Evolutionary conservation across 2,797 vertebrate species (phyloP).

Genomic region (Anguilla marmorata): DNA sequence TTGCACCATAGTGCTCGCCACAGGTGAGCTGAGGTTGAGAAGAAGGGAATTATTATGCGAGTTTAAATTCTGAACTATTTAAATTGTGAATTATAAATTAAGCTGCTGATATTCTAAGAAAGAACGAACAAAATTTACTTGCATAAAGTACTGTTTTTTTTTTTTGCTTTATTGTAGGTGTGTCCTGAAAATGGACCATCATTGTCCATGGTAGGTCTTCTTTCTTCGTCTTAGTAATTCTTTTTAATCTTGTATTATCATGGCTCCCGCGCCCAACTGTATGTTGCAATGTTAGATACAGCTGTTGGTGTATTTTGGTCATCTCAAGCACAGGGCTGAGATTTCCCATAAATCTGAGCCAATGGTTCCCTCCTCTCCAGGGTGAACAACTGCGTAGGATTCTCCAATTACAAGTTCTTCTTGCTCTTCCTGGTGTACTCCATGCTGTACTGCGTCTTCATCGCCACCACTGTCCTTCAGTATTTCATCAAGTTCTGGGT

Average conservation of each 20-base stretch:
- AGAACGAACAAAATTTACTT: background rate
- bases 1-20: background rate
- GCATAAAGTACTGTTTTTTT: background rate
- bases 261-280: background rate
- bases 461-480: slow-evolving; percentile 89
- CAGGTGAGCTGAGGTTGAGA: background rate
- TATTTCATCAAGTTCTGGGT: slow-evolving; percentile 97
- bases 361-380: slow-evolving; percentile 58
- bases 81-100: no score
- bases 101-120: background rate
- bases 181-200: slow-evolving; percentile 99
- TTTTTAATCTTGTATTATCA: background rate
- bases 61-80: background rate
- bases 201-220: slow-evolving; percentile 90
- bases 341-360: background rate
- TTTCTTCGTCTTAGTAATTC: background rate
- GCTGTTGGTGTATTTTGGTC: background rate
- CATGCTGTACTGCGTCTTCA: slow-evolving; percentile 90
- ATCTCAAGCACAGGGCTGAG: background rate
- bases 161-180: slow-evolving; percentile 73
- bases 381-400: slow-evolving; percentile 99
- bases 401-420: slow-evolving; percentile 99
- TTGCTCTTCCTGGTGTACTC: slow-evolving; percentile 95
- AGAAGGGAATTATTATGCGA: background rate
- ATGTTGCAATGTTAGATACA: background rate